Evolutionary conservation across 1,140 invertebrate species (phyloP), one percentile per base, ranked within the genome.

Genomic region (Elysia chlorotica): DNA sequence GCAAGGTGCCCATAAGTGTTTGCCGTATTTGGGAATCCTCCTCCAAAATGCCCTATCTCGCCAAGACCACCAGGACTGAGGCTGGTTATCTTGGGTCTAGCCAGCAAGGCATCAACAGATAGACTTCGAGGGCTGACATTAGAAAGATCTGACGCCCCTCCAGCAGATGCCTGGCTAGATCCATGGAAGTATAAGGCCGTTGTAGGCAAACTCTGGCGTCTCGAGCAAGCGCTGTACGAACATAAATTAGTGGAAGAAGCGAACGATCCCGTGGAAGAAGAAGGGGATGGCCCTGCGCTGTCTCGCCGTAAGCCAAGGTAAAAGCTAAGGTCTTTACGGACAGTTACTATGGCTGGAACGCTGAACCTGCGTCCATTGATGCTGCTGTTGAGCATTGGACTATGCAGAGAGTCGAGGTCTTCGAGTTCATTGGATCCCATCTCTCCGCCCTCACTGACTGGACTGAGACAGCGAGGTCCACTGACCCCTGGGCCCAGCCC

Each of bases 41-140:
- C n/a, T n/a, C n/a, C n/a, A n/a, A n/a, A n/a, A n/a, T n/a, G n/a
- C 30, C 74, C 36, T 25, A 74, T 54, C 53, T 70, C 78, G 1
- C 75, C 72, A 33, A 81, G 79, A 53, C 78, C 74, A 73, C 69
- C 79, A 28, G 76, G 74, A 62, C 77, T 79, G 31, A 83, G 73
- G 61, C 75, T 81, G 35, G 77, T 79, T 38, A 83, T 78, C 72
- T 83, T 83, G 33, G 81, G 80, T 17, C 78, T 66, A 33, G 76
- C 30, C 28, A 77, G 33, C 30, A 83, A 61, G 28, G 76, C 73
- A 23, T 83, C 81, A 66, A 83, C 76, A 4, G 81, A 83, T 28
- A 80, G 72, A 65, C 76, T 76, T 19, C 69, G 69, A 30, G 69
- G 38, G 21, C 38, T 41, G 2, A 36, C 19, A 41, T 28, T 23